phyloP scores from a whole-genome alignment of 2,797 vertebrate genomes.

The Danio albolineatus region DNA sequence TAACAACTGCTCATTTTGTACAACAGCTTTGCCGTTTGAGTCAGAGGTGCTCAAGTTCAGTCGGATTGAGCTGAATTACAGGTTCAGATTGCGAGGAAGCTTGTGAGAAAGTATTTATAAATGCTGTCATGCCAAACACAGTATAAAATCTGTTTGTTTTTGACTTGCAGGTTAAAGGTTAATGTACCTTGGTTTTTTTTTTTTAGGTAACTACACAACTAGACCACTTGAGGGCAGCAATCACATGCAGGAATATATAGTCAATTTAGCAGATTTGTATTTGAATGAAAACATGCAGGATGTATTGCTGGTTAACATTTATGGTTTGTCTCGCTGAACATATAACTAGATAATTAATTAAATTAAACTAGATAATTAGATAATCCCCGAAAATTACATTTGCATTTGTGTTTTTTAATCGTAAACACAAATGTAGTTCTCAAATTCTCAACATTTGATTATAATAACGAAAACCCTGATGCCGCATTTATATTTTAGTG shows the following conservation, averaged over 20 bases:
- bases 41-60: constrained; percentile 27
- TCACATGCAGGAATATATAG: neutral
- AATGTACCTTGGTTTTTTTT: neutral
- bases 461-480: too few relatives aligned
- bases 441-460: too few relatives aligned
- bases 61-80: neutral
- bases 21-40: constrained; percentile 6
- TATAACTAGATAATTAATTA: too few relatives aligned
- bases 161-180: neutral
- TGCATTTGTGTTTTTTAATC: too few relatives aligned
- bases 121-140: neutral
- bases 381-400: too few relatives aligned
- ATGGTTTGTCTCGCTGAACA: neutral
- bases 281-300: too few relatives aligned
- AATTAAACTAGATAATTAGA: too few relatives aligned
- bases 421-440: too few relatives aligned
- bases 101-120: constrained; percentile 1
- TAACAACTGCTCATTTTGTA: constrained; percentile 10
- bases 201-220: neutral
- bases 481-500: too few relatives aligned
- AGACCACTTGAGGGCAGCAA: constrained; percentile 49
- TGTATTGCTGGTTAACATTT: neutral
- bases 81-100: neutral
- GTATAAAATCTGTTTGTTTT: neutral
- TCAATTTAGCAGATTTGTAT: neutral